Base-by-base conservation (phyloP, 2,888 invertebrate species). In the Phania funesta region DNA sequence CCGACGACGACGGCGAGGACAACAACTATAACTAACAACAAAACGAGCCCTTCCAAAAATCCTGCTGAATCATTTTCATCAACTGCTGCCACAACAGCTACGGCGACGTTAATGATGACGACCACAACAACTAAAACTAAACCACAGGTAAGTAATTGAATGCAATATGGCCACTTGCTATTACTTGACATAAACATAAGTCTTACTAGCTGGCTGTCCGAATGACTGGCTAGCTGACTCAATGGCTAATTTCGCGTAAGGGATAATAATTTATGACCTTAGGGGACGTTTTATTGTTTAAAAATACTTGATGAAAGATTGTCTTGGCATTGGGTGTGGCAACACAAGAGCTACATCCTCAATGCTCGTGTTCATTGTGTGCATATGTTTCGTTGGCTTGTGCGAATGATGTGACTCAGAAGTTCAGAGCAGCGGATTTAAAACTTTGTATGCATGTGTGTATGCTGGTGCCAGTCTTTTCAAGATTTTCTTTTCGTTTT, bases 231-330 rank as follows among this genome's bases (percentile, higher is more conserved):
- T 26, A 24, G 9, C 48, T 44, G 41, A 2, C 20, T n/a, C 9
- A 18, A 24, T 48, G 35, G 20, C 62, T 32, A 62, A 52, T 67
- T 58, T 67, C 54, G 78, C 79, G 78, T 78, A 71, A 67, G 70
- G 74, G 74, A 78, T 83, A 83, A 83, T 78, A 80, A 81, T 82
- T 75, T 83, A 81, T 83, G 83, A 85, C 89, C 86, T 86, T 86
- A 86, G 87, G 90, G 88, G 90, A 88, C 89, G 89, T 88, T 89
- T 88, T 89, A 89, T 89, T 90, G 89, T 89, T 89, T 88, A 86
- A 87, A 88, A 86, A 86, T 85, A 84, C 78, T 73, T 83, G 84
- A 85, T 84, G 84, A 85, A 89, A 89, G 86, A 85, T 89, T 87
- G 85, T 85, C 84, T 86, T 84, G 85, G 44, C 64, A 82, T 76